These are phyloP conservation scores for Amyelois transitella DNA, from an alignment of 1,140 invertebrate genomes.

Conservation along the genomic window DNA sequence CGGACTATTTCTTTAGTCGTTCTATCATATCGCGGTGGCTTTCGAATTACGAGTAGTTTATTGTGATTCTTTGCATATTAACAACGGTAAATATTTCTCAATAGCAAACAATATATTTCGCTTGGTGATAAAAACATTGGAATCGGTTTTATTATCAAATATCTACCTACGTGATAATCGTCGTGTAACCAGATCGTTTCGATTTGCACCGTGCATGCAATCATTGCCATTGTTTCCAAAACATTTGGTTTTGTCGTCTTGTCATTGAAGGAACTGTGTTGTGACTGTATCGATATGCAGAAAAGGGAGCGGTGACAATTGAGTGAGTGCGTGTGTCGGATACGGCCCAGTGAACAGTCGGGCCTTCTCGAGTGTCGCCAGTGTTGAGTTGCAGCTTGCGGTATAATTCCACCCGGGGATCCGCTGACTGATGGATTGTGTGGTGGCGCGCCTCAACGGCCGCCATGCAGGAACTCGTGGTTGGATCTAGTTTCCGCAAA, in stretches of 20 bases:
- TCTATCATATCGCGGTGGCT: slow-evolving; percentile 21
- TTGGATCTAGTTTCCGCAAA: slow-evolving; percentile 45
- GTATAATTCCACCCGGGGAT: slow-evolving; percentile 29
- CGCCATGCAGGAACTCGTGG: slow-evolving; percentile 55
- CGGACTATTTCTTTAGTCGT: slow-evolving; percentile 28
- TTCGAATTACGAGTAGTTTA: slow-evolving; percentile 38
- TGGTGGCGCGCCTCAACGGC: slow-evolving; percentile 31
- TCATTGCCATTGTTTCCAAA: slow-evolving; percentile 47
- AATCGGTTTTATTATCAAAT: neutral
- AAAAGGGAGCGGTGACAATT: slow-evolving; percentile 50
- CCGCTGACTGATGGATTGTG: slow-evolving; percentile 57
- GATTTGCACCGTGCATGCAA: neutral
- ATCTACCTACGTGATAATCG: neutral
- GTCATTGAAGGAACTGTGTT: slow-evolving; percentile 39
- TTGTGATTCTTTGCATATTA: slow-evolving; percentile 18
- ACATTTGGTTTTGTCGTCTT: slow-evolving; percentile 47
- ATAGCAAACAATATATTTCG: neutral
- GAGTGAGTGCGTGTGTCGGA: slow-evolving; percentile 50
- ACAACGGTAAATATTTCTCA: slow-evolving; percentile 12
- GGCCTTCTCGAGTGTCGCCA: slow-evolving; percentile 40
- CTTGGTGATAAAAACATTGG: neutral
- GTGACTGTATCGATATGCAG: slow-evolving; percentile 36
- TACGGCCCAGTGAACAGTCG: slow-evolving; percentile 51
- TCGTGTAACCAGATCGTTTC: too few relatives aligned
- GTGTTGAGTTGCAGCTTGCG: slow-evolving; percentile 36